Base-by-base conservation (phyloP, 2,888 invertebrate genomes). In the Saturnia japonica region DNA sequence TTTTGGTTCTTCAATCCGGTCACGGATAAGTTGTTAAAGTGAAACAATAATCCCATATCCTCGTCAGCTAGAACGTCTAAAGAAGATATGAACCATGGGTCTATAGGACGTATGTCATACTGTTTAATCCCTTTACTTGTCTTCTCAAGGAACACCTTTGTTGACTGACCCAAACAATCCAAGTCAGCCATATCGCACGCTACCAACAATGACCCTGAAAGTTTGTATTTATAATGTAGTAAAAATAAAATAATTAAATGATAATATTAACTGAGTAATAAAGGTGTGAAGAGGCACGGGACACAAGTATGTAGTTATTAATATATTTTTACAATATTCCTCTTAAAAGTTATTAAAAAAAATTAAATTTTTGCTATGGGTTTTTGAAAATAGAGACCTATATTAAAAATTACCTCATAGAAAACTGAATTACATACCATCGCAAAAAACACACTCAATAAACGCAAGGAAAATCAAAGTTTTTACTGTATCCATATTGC, bases 161-260 rank as follows among this genome's bases (percentile, higher is more conserved):
- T 91, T 7, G 88, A 81, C 70, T 80, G 79, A n/a, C 86, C 86
- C 16, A 92, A 75, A 57, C 93, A 92, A 54, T 80, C 83, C 40
- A 89, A 85, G 69, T 93, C 93, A 28, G 78, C 74, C 34, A 84
- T 80, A n/a, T 74, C 70, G 74, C 92, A 93, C 70, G 91, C 83
- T 1, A 85, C 78, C 19, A 83, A 74, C 28, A 81, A 67, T 3
- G 73, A 69, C 16, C 16, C 82, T 84, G 80, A 34, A 72, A 78
- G 68, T 71, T 28, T 6, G 12, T 60, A 60, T 12, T 14, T 28
- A n/a, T n/a, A n/a, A n/a, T n/a, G n/a, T n/a, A n/a, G n/a, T n/a
- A n/a, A n/a, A n/a, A n/a, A n/a, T n/a, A n/a, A n/a, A n/a, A n/a
- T n/a, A n/a, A n/a, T n/a, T n/a, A n/a, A n/a, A n/a, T n/a, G n/a